These are phyloP conservation scores for Drosophila lutescens DNA, from an alignment of 2,888 invertebrate species.

Conservation along the genomic window DNA sequence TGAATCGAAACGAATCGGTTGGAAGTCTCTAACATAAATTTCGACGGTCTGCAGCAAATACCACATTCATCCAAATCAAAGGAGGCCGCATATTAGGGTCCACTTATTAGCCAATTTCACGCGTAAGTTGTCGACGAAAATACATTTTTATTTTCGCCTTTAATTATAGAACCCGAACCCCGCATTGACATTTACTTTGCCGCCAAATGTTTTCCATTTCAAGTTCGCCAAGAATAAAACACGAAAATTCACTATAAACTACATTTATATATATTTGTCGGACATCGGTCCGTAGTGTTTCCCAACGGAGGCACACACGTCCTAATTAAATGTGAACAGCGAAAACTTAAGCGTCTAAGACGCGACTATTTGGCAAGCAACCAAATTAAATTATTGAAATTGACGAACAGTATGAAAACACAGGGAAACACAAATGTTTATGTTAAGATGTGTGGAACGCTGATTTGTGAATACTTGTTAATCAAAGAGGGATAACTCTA, in stretches of 20 bases:
- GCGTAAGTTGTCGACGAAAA: slow-evolving; percentile 60
- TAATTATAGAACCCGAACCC: slow-evolving; percentile 37
- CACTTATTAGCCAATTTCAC: slow-evolving; percentile 60
- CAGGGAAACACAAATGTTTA: slow-evolving; percentile 23
- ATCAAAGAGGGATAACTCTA: neutral
- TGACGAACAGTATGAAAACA: slow-evolving; percentile 50
- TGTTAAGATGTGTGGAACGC: neutral
- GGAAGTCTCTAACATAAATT: slow-evolving; percentile 20
- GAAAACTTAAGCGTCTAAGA: slow-evolving; percentile 51
- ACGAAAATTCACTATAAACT: slow-evolving; percentile 34
- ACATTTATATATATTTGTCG: slow-evolving; percentile 28
- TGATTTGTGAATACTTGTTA: neutral
- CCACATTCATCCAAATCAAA: slow-evolving; percentile 26
- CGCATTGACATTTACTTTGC: slow-evolving; percentile 34
- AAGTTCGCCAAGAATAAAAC: slow-evolving; percentile 46
- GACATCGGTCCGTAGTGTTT: slow-evolving; percentile 37
- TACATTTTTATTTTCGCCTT: slow-evolving; percentile 31
- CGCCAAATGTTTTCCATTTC: slow-evolving; percentile 40
- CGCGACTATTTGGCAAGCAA: slow-evolving; percentile 64
- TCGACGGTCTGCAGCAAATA: slow-evolving; percentile 10
- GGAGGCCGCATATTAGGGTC: slow-evolving; percentile 31
- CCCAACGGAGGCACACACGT: slow-evolving; percentile 31
- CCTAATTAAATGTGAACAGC: slow-evolving; percentile 64
- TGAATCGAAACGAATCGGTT: slow-evolving; percentile 6
- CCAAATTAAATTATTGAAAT: slow-evolving; percentile 68